These are phyloP conservation scores for Euura saliciscinereae DNA, from an alignment of 1,140 invertebrate species.

Conservation along the genomic window DNA sequence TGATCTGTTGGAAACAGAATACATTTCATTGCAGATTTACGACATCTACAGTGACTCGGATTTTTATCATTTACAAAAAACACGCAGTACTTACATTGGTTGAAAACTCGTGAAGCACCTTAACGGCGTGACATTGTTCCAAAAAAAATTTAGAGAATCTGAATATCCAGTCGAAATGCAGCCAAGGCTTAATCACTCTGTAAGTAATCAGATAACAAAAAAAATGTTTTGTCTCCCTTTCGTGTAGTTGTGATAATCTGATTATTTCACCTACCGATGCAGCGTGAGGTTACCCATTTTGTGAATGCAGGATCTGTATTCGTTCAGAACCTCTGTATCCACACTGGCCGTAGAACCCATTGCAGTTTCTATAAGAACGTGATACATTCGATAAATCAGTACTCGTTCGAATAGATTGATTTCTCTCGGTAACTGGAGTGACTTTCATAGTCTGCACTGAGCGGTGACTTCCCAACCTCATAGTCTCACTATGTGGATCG, in stretches of 20 bases:
- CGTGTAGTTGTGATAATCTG: not conserved
- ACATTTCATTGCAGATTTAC: not conserved
- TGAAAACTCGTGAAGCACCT: conserved; percentile 73
- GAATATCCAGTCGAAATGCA: conserved; percentile 63
- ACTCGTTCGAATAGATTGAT: too few species aligned
- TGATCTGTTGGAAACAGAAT: conserved; percentile 26
- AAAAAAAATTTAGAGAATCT: conserved; percentile 50
- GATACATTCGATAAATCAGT: too few species aligned
- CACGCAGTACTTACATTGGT: conserved; percentile 58
- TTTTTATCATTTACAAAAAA: too few species aligned
- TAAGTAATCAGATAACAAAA: conserved; percentile 14
- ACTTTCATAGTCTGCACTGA: too few species aligned
- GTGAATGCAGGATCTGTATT: conserved; percentile 38
- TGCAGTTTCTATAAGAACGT: conserved; percentile 31
- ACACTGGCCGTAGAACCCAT: conserved; percentile 32
- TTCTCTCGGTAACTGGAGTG: too few species aligned
- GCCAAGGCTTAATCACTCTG: conserved; percentile 67
- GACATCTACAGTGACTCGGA: too few species aligned
- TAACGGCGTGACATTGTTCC: conserved; percentile 63
- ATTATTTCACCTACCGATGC: conserved; percentile 24
- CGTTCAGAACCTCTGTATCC: conserved; percentile 31
- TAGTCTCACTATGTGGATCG: too few species aligned
- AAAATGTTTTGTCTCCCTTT: conserved; percentile 35
- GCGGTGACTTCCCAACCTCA: too few species aligned
- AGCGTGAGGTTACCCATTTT: conserved; percentile 26